Base-by-base conservation (phyloP, 2,113 vertebrate species). In the Oreochromis aureus region DNA sequence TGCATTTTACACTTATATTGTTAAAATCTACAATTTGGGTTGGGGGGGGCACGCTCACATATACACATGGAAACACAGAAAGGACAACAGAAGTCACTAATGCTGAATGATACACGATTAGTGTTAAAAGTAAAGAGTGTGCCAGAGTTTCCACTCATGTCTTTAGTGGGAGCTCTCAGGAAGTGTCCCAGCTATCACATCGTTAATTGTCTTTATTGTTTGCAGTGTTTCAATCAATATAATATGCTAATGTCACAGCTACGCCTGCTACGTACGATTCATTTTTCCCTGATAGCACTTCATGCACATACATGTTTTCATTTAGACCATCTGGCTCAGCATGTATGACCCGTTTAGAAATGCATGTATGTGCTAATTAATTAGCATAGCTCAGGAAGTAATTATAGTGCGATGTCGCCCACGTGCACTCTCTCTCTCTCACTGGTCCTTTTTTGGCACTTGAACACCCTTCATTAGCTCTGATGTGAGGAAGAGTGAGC, bases 331-430 rank as follows among this genome's bases (percentile, higher is more conserved):
- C 93, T 94, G 94, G 95, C 92, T 91, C 83, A 55, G 88, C 84
- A 89, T 94, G 93, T 95, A 91, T 95, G 94, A 96, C 93, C 94
- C 44, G 91, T 93, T 92, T 90, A 82, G 85, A 93, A 94, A 93
- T 89, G 94, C 92, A 92, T 93, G 91, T 96, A 94, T 95, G 91
- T 95, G 94, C 95, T 96, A 96, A 96, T 96, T 96, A 96, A 96
- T 96, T 95, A 95, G 91, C 95, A 95, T 92, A 94, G 93, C 93
- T 94, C 92, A 92, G 95, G 95, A 95, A 95, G 93, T 93, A 95
- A 96, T 96, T 96, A 96, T 86, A 91, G 86, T 30, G 89, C 53
- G 90, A 94, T 92, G 86, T 83, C 19, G 79, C 55, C 56, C 80
- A 34, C 22, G 55, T 78, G 82, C 91, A 46, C 82, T 32, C 66